Evolutionary conservation across 2,113 vertebrate species (phyloP).

Genomic region (Caretta caretta): DNA sequence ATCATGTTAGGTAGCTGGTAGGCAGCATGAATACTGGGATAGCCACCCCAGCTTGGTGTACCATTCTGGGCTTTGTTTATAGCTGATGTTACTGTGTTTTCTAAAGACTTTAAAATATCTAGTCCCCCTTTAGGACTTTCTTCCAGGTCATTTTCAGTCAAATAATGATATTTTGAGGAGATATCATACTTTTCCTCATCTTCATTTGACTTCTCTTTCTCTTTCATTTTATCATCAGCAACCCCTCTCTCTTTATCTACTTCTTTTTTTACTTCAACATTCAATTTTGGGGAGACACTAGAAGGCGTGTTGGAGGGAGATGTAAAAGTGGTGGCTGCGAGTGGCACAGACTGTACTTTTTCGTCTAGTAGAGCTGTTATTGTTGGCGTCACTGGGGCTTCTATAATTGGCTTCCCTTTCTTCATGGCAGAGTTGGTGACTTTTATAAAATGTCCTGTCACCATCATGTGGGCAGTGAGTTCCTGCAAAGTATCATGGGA

Average conservation of each 20-base stretch:
- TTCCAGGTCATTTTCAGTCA: slow-evolving; percentile 96
- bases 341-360: slow-evolving; percentile 96
- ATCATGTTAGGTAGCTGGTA: slow-evolving; percentile 99
- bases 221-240: slow-evolving; percentile 87
- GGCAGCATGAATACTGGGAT: slow-evolving; percentile 98
- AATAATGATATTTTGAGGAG: slow-evolving; percentile 95
- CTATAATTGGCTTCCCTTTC: slow-evolving; percentile 96
- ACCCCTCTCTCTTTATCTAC: slow-evolving; percentile 89
- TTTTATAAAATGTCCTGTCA: slow-evolving; percentile 98
- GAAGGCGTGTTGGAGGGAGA: slow-evolving; percentile 90
- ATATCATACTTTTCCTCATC: slow-evolving; percentile 96
- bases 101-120: slow-evolving; percentile 97
- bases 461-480: slow-evolving; percentile 99
- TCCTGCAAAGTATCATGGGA: slow-evolving; percentile 97
- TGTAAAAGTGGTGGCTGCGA: slow-evolving; percentile 95
- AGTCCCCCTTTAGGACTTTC: slow-evolving; percentile 97
- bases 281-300: slow-evolving; percentile 89
- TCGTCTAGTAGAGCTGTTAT: slow-evolving; percentile 86
- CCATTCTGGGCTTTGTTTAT: slow-evolving; percentile 99
- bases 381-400: slow-evolving; percentile 82
- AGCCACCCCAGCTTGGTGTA: slow-evolving; percentile 97
- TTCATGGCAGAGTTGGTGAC: slow-evolving; percentile 99
- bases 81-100: slow-evolving; percentile 98
- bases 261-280: slow-evolving; percentile 94
- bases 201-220: slow-evolving; percentile 85